Base-by-base conservation (phyloP, 2,797 vertebrate genomes). In the Etheostoma nigrum region DNA sequence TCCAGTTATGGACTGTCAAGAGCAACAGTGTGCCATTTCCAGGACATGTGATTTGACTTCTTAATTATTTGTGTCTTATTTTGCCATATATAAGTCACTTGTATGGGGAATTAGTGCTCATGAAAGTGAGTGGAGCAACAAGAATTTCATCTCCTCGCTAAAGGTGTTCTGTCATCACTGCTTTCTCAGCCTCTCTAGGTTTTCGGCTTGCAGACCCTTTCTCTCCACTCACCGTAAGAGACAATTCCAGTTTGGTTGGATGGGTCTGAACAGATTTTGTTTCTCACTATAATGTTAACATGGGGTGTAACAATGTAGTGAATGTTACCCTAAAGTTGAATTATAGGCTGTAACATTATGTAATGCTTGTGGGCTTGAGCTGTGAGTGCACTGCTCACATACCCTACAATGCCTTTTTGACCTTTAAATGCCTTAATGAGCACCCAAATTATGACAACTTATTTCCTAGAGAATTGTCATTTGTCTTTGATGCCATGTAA, bases 261-360 rank as follows among this genome's bases (percentile, higher is more conserved):
- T 52, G 30, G 6, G n/a, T 40, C 62, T 25, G 44, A 73, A 58
- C 53, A 58, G 23, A 63, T 60, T 52, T 65, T 54, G 45, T 63
- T 61, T 55, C 69, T 74, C 67, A 45, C 53, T 27, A 48, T 69
- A 36, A 69, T 72, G 72, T 78, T 72, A 75, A 55, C 21, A 63
- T 42, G 52, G 33, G n/a, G 67, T 67, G 18, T 45, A 55, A 53
- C 59, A 62, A 51, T n/a, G 67, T 14, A 23, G 49, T 58, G 53
- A 79, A 40, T 60, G 47, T 61, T n/a, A 54, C 45, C 48, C 70
- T 72, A 10, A 74, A 64, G 57, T 70, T 77, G 51, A 70, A 72
- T 86, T 59, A 44, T 54, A n/a, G 42, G 42, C 57, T 69, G 25
- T 80, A 25, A 36, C 52, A 60, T 70, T 33, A 55, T 73, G 36